Conservation (phyloP, 2,797 vertebrate genomes). For the Eidolon dupreanum region DNA sequence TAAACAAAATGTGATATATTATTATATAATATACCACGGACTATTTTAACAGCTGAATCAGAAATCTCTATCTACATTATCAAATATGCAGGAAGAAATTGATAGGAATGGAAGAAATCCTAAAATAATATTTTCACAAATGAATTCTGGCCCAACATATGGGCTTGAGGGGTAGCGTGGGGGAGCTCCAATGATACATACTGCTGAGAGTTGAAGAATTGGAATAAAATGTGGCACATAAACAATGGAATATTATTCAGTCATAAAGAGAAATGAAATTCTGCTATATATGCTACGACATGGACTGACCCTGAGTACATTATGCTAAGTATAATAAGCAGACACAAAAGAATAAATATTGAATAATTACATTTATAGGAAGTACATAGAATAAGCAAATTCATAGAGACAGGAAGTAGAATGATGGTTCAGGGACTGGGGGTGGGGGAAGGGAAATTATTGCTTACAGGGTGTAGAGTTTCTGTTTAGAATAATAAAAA, state of each 20-base stretch:
- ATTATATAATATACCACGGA: not conserved
- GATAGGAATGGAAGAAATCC: conserved; percentile 53
- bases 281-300: not conserved
- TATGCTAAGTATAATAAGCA: not conserved
- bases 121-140: conserved; percentile 65
- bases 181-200: not conserved
- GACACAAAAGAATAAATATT: not conserved
- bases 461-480: not conserved
- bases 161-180: not conserved
- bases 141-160: conserved; percentile 13
- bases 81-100: conserved; percentile 65
- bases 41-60: conserved; percentile 69
- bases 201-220: not conserved
- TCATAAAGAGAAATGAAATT: not conserved
- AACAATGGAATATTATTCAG: not conserved
- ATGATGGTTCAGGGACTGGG: not conserved
- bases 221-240: not conserved
- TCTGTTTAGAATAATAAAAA: not conserved
- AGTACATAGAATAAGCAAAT: not conserved
- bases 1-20: not conserved
- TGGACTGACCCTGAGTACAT: not conserved
- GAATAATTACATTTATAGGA: not conserved
- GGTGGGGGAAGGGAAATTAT: not conserved
- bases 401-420: not conserved
- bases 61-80: conserved; percentile 32